Percentiles rank a stretch among this genome's conserved stretches.
Conservation (phyloP, 2,888 invertebrate genomes). For the Tinea trinotella region DNA sequence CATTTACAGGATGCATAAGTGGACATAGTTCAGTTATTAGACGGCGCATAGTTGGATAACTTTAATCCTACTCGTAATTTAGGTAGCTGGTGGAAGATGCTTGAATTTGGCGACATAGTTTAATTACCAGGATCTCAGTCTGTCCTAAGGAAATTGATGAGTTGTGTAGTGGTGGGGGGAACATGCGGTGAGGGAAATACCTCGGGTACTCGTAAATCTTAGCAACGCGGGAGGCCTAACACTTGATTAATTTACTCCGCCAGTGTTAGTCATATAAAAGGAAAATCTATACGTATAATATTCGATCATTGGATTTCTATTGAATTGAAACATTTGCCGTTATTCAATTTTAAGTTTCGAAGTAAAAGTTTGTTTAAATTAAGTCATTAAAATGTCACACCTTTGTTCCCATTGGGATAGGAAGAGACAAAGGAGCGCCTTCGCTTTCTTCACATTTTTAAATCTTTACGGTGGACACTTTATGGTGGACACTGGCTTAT, state of each 20-base stretch:
- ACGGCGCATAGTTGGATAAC: neutral
- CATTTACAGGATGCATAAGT: neutral
- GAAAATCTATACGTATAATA: too few species aligned
- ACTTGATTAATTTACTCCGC: constrained; percentile 59
- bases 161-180: constrained; percentile 32
- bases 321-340: too few species aligned
- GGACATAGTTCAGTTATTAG: neutral
- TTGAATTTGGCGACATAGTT: constrained; percentile 60
- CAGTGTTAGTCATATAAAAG: constrained; percentile 45
- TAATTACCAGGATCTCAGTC: constrained; percentile 60
- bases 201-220: constrained; percentile 53
- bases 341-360: too few species aligned
- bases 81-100: neutral
- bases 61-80: neutral
- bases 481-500: too few species aligned
- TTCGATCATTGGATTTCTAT: too few species aligned
- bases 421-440: too few species aligned
- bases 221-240: constrained; percentile 42
- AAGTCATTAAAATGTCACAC: too few species aligned
- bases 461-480: too few species aligned
- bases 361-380: too few species aligned
- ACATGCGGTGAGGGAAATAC: constrained; percentile 23
- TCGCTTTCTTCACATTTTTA: too few species aligned
- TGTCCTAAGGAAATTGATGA: constrained; percentile 64
- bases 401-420: too few species aligned